phyloP scores from a whole-genome alignment of 64 coral and sea anemone genomes.

The Montipora efflorescens region DNA sequence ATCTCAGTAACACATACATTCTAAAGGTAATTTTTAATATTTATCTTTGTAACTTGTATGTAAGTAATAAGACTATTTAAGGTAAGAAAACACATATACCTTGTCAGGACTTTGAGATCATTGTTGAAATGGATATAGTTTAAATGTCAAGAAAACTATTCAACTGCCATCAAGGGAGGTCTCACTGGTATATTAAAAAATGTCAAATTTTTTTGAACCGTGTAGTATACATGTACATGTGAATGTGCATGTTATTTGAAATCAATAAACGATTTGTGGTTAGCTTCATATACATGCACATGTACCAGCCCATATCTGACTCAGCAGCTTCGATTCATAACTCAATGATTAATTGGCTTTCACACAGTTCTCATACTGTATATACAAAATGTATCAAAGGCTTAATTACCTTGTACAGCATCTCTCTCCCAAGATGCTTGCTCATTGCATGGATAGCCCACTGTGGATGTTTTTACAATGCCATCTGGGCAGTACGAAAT shows the following conservation, averaged over 20 bases:
- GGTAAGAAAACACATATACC: slow-evolving; percentile 9
- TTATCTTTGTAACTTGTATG: neutral
- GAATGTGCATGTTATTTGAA: too few species aligned
- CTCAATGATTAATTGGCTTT: slow-evolving; percentile 4
- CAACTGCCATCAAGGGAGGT: neutral
- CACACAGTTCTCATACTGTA: slow-evolving; percentile 16
- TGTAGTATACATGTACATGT: too few species aligned
- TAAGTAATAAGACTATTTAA: slow-evolving; percentile 3
- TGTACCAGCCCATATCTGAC: neutral
- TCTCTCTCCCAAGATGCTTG: slow-evolving; percentile 15
- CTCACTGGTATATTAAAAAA: neutral
- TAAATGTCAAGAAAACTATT: neutral
- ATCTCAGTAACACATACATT: slow-evolving; percentile 2
- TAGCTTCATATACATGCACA: neutral
- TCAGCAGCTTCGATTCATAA: slow-evolving; percentile 19
- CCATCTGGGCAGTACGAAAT: neutral
- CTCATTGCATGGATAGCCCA: slow-evolving; percentile 9
- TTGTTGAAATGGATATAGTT: slow-evolving; percentile 2
- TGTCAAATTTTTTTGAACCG: too few species aligned
- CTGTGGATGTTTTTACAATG: neutral
- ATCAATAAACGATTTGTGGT: too few species aligned
- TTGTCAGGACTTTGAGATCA: slow-evolving; percentile 9
- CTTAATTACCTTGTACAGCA: slow-evolving; percentile 28
- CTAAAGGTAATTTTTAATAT: neutral
- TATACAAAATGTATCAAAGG: neutral